Evolutionary conservation across 2,113 vertebrate genomes (phyloP).

Genomic region (Corythaeola cristata): DNA sequence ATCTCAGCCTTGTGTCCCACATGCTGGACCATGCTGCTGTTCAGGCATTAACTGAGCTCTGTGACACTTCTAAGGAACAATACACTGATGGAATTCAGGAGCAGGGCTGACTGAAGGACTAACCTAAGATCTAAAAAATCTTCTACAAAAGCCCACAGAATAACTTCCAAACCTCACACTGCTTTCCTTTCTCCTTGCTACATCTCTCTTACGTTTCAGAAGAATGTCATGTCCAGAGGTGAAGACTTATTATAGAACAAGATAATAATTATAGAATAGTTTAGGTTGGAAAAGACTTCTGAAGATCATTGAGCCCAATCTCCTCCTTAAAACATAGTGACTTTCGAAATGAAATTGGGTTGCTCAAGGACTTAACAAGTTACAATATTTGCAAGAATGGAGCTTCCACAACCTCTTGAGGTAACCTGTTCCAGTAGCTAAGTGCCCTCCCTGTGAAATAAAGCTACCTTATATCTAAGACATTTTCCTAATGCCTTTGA

Average conservation of each 20-base stretch:
- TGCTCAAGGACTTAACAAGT: not conserved
- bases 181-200: not conserved
- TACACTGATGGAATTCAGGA: not conserved
- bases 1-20: not conserved
- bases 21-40: accelerated
- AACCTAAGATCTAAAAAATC: not conserved
- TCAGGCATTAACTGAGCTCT: not conserved
- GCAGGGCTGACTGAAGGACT: not conserved
- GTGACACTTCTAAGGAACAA: not conserved
- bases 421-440: not conserved
- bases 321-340: not conserved
- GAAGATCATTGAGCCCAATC: not conserved
- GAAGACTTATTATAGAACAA: not conserved
- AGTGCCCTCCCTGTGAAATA: not conserved
- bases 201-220: not conserved
- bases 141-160: not conserved
- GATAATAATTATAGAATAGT: not conserved
- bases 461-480: not conserved
- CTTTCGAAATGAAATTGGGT: not conserved
- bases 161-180: not conserved
- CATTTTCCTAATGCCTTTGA: not conserved
- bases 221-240: not conserved
- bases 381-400: not conserved
- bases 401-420: not conserved
- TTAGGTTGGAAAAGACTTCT: not conserved